These are phyloP conservation scores for Syngnathus typhle DNA, from an alignment of 2,113 vertebrate genomes.

Conservation along the genomic window DNA sequence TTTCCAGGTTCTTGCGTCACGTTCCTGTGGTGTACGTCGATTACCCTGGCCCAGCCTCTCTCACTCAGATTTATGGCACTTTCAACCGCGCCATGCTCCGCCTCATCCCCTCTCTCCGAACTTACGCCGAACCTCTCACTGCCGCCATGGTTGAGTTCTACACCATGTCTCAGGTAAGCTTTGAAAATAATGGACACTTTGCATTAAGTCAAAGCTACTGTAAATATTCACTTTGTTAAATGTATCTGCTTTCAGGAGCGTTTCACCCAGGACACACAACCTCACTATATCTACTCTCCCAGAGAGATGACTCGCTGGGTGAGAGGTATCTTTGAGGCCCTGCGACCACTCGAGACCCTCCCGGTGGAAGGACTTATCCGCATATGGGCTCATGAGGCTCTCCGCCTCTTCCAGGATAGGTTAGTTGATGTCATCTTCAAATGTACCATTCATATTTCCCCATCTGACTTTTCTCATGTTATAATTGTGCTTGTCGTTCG, in stretches of 20 bases:
- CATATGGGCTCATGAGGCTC: constrained; percentile 98
- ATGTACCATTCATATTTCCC: neutral
- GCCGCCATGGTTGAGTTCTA: constrained; percentile 99
- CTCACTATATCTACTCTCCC: constrained; percentile 98
- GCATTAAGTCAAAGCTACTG: neutral
- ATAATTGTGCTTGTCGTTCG: neutral
- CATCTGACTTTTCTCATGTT: neutral
- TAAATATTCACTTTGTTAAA: neutral
- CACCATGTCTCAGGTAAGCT: constrained; percentile 93
- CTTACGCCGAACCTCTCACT: constrained; percentile 92
- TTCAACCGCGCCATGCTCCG: constrained; percentile 97
- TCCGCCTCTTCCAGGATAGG: constrained; percentile 98
- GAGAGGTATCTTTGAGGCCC: constrained; percentile 91
- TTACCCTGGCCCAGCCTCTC: constrained; percentile 93
- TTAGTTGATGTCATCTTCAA: constrained; percentile 40
- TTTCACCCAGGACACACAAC: constrained; percentile 96
- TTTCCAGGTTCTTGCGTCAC: constrained; percentile 85
- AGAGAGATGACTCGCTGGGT: constrained; percentile 99
- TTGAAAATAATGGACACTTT: neutral
- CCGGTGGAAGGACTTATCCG: constrained; percentile 96
- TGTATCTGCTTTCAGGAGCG: constrained; percentile 74
- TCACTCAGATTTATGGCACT: constrained; percentile 98
- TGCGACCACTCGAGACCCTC: constrained; percentile 91
- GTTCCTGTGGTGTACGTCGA: constrained; percentile 98
- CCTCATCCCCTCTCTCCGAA: constrained; percentile 90